Evolutionary conservation across 2,113 vertebrate genomes (phyloP), one percentile per base, ranked within the genome.

Genomic region (Sitta europaea): DNA sequence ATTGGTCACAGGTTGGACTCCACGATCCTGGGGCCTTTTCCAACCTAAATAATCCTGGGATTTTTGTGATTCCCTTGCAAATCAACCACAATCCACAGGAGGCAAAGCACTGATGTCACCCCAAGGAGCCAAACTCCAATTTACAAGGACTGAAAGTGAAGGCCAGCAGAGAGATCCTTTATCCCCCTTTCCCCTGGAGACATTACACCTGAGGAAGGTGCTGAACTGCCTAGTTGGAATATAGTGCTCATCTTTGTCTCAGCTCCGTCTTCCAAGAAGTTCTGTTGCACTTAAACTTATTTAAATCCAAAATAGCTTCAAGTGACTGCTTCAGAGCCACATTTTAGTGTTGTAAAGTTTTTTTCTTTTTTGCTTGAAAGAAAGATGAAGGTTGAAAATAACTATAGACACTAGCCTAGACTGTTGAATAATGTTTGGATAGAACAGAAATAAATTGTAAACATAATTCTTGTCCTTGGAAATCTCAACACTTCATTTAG

Each of bases 191-290:
- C 33, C 31, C 63, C 48, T 71, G 29, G 11, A 71, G 22, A 4
- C 40, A 5, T 19, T 31, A 1, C 9, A 4, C 19, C 1, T 21
- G 17, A n/a, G 19, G 72, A 51, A 2, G 55, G 9, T 38, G 14
- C 42, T 87, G 20, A 50, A 7, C 18, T 1, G 1, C 50, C 48
- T 48, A 2, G 6, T 36, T 68, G 61, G 62, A 71, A 43, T 82
- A 40, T 55, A 42, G 61, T 81, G 36, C 12, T 87, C 3, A 38
- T 59, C 21, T 86, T 75, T 71, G 21, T 78, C 35, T 84, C 61
- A 36, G 5, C 3, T 61, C 10, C 0, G 0, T 57, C 63, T 94
- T 84, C 25, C 40, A 50, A 17, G 13, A 58, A 23, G 19, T 74
- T 66, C 42, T 45, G 20, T 77, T 76, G 14, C 15, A 4, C 8